Conservation (phyloP, 2,797 vertebrate genomes). For the Poeciliopsis gracilis region DNA sequence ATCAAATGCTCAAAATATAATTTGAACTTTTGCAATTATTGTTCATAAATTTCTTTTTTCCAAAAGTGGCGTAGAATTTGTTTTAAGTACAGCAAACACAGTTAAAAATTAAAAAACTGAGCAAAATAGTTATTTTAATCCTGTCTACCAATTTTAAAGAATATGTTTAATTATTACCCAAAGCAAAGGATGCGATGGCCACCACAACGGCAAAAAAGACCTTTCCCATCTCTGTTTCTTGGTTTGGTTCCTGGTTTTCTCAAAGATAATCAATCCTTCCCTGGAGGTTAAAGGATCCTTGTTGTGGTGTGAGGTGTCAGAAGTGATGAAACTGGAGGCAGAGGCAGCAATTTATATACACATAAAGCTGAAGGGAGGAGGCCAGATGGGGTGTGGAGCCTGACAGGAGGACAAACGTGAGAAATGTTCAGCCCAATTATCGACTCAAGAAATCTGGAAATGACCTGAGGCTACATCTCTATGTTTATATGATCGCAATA, state of each 20-base stretch:
- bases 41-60: neutral
- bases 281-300: neutral
- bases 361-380: neutral
- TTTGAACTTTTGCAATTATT: neutral
- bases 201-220: slow-evolving; percentile 51
- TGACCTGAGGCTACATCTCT: neutral
- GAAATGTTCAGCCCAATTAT: neutral
- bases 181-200: neutral
- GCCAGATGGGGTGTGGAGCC: neutral
- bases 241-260: slow-evolving; percentile 13
- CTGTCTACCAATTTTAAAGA: neutral
- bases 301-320: neutral
- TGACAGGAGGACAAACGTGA: rapidly evolving
- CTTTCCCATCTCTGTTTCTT: slow-evolving; percentile 62
- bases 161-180: neutral
- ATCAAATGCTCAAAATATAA: neutral
- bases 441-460: neutral
- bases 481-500: neutral
- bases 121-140: neutral
- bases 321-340: neutral
- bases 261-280: slow-evolving; percentile 11
- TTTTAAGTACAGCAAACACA: neutral
- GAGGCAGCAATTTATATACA: neutral
- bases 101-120: no score
- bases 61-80: neutral